phyloP scores from a whole-genome alignment of 1,140 invertebrate species.

The Cheumatopsyche charites region DNA sequence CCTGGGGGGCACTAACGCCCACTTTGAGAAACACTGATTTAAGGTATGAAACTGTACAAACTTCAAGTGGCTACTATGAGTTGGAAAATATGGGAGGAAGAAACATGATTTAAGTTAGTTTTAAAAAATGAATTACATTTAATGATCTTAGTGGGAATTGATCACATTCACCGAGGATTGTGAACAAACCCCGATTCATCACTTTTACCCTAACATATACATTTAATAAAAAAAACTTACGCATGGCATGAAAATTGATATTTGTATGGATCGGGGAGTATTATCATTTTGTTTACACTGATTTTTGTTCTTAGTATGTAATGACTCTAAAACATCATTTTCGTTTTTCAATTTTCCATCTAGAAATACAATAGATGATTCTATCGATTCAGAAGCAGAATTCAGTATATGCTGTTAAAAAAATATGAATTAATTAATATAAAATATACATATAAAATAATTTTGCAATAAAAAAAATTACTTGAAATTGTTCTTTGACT shows the following conservation, averaged over 20 bases:
- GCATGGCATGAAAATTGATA: constrained; percentile 67
- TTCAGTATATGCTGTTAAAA: constrained; percentile 65
- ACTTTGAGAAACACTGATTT: too few species aligned
- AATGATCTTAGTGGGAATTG: too few species aligned
- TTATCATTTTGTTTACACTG: constrained; percentile 53
- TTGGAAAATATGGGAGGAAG: too few species aligned
- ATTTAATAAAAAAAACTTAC: too few species aligned
- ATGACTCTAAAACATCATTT: constrained; percentile 62
- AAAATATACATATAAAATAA: not conserved
- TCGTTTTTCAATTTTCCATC: constrained; percentile 65
- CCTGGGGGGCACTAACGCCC: too few species aligned
- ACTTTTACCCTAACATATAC: too few species aligned
- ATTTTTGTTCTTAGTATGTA: constrained; percentile 62
- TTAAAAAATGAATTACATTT: not conserved
- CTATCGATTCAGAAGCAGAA: constrained; percentile 63
- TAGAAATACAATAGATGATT: constrained; percentile 66
- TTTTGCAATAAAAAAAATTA: constrained; percentile 50
- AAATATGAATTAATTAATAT: constrained; percentile 2
- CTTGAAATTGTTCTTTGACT: constrained; percentile 71
- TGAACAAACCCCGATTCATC: too few species aligned
- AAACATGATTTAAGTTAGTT: too few species aligned
- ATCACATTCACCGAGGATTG: too few species aligned
- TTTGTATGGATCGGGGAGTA: constrained; percentile 59
- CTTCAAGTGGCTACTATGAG: too few species aligned
- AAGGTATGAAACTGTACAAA: too few species aligned